A percentile compares a stretch with the other conserved stretches of the same genome.
phyloP scores from a whole-genome alignment of 92 coral and sea anemone species.

The Epizoanthus stellaris region DNA sequence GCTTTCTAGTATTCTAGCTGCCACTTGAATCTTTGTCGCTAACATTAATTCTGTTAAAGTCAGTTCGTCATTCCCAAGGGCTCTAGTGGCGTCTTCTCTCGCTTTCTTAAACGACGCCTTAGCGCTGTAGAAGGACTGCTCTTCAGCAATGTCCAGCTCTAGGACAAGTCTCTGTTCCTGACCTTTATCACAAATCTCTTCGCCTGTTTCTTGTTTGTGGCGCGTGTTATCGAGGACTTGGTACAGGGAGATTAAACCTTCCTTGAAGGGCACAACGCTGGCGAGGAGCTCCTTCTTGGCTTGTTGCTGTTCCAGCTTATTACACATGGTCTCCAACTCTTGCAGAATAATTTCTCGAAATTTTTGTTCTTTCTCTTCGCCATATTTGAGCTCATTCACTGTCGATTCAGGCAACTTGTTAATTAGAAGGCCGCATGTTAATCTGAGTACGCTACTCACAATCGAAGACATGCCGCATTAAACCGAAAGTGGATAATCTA shows the following conservation, averaged over 20 bases:
- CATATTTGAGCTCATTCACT: conserved; percentile 35
- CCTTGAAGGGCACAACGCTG: conserved; percentile 26
- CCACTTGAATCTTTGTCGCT: conserved; percentile 41
- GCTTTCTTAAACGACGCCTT: conserved; percentile 36
- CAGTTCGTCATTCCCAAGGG: conserved; percentile 23
- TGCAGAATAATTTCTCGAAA: conserved; percentile 40
- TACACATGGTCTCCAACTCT: conserved; percentile 25
- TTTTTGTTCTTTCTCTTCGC: conserved; percentile 26
- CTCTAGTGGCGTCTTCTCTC: conserved; percentile 33
- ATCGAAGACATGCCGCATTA: conserved; percentile 24
- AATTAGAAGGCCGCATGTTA: conserved; percentile 24
- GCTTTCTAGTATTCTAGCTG: conserved; percentile 29
- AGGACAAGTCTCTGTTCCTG: conserved; percentile 23
- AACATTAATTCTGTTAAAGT: conserved; percentile 27
- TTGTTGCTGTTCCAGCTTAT: conserved; percentile 33
- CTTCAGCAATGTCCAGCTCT: conserved; percentile 40
- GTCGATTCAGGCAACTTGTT: conserved; percentile 40
- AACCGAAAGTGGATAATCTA: not conserved
- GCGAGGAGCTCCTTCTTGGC: conserved; percentile 33
- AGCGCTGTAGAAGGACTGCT: conserved; percentile 32
- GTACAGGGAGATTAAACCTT: conserved; percentile 35
- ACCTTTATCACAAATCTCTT: not conserved
- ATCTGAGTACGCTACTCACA: conserved; percentile 26
- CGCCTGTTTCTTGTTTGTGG: conserved; percentile 1
- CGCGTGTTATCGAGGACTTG: conserved; percentile 42